These are phyloP conservation scores for Metopolophium dirhodum DNA, from an alignment of 1,140 invertebrate species.

Conservation along the genomic window DNA sequence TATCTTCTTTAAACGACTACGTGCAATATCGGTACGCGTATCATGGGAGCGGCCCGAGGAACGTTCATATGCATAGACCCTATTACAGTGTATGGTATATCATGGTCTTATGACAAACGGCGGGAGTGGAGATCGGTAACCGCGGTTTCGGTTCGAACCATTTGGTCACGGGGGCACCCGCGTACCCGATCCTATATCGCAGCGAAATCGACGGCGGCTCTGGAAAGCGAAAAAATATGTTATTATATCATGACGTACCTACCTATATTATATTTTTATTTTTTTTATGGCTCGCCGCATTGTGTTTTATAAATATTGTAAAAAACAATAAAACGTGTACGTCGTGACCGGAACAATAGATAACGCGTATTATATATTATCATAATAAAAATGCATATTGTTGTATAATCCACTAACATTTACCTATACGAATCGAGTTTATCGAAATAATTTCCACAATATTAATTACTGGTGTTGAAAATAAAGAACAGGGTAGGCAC, in stretches of 20 bases:
- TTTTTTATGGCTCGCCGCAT: neutral
- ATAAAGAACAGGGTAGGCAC: neutral
- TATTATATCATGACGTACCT: neutral
- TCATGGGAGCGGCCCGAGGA: too few species aligned
- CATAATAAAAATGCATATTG: neutral
- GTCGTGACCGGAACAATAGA: constrained; percentile 11
- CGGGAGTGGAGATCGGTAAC: neutral
- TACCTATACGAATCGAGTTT: neutral
- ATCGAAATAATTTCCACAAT: neutral
- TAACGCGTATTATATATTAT: neutral
- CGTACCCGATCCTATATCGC: neutral
- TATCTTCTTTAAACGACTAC: too few species aligned
- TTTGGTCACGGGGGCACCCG: neutral
- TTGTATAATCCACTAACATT: neutral
- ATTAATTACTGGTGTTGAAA: neutral
- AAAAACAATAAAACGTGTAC: constrained; percentile 3
- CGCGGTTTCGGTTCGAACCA: neutral
- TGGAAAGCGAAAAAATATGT: neutral
- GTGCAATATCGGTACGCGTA: too few species aligned
- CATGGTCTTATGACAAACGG: too few species aligned
- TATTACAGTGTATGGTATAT: too few species aligned
- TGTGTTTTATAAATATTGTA: constrained; percentile 3
- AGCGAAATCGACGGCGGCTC: neutral
- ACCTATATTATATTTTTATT: neutral
- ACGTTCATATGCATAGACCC: too few species aligned